These are phyloP conservation scores for Leptinotarsa rubiginosa DNA, from an alignment of 2,888 invertebrate genomes.

Conservation along the genomic window DNA sequence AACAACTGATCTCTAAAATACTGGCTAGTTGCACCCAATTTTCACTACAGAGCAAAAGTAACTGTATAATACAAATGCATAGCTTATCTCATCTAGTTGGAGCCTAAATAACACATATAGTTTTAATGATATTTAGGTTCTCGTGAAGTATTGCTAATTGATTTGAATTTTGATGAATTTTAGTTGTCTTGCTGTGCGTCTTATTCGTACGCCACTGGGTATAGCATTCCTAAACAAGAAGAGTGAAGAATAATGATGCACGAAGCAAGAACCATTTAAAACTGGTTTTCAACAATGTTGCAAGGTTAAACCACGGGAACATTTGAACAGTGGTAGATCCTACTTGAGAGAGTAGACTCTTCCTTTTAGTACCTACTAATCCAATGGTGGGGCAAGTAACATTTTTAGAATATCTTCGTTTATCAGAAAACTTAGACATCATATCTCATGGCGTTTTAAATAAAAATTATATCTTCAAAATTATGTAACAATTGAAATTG, in stretches of 20 bases:
- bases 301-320: constrained; percentile 37
- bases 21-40: no score
- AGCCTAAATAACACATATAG: background rate
- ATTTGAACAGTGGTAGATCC: constrained; percentile 17
- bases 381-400: no score
- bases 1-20: no score
- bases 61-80: no score
- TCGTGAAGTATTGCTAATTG: background rate
- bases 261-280: constrained; percentile 26
- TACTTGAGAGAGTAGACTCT: background rate
- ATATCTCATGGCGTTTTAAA: no score
- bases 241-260: constrained; percentile 32
- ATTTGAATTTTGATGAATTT: background rate
- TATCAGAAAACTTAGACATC: no score
- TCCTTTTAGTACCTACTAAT: constrained; percentile 1
- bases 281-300: constrained; percentile 36
- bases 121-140: background rate
- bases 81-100: no score
- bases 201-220: constrained; percentile 28
- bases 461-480: no score
- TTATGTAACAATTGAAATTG: no score
- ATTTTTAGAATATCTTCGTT: no score
- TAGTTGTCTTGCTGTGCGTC: background rate
- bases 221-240: constrained; percentile 27
- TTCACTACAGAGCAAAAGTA: no score